Evolutionary conservation across 2,113 vertebrate genomes (phyloP).

Genomic region (Sinosuthora webbiana): DNA sequence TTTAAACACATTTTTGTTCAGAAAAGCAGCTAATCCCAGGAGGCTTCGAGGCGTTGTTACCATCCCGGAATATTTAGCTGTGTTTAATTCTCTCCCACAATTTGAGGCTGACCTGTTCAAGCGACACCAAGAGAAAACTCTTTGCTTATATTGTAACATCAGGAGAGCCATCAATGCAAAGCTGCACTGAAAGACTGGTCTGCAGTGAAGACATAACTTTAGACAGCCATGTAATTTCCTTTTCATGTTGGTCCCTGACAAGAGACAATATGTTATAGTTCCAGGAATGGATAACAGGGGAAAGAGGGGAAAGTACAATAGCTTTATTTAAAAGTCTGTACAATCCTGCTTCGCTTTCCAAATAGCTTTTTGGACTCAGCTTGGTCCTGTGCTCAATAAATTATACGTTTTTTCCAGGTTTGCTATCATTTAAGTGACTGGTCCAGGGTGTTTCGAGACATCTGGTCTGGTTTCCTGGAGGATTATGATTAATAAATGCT

Average conservation of each 20-base stretch:
- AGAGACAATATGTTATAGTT: constrained; percentile 47
- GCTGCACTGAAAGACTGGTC: neutral
- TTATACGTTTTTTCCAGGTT: neutral
- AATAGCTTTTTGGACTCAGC: neutral
- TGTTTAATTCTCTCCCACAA: neutral
- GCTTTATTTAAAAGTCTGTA: constrained; percentile 34
- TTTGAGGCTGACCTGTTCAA: neutral
- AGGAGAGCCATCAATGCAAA: constrained; percentile 42
- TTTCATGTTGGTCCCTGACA: constrained; percentile 47
- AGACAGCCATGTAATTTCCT: constrained; percentile 59
- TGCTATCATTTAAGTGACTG: neutral
- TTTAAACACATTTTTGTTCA: neutral
- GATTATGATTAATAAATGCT: constrained; percentile 20
- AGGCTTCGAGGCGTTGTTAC: neutral
- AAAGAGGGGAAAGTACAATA: neutral
- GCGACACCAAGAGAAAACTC: neutral
- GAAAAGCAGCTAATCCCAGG: neutral
- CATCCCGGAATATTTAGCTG: neutral
- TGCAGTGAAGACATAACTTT: constrained; percentile 56
- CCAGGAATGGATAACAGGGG: constrained; percentile 19
- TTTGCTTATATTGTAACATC: neutral
- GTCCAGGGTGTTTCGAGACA: neutral
- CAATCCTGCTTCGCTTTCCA: constrained; percentile 7
- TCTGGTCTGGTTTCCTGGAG: neutral
- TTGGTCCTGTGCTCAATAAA: neutral